A percentile compares a stretch with the other conserved stretches of the same genome.
phyloP scores from a whole-genome alignment of 2,888 invertebrate species.

The Rhimphoctona megacephalus region DNA sequence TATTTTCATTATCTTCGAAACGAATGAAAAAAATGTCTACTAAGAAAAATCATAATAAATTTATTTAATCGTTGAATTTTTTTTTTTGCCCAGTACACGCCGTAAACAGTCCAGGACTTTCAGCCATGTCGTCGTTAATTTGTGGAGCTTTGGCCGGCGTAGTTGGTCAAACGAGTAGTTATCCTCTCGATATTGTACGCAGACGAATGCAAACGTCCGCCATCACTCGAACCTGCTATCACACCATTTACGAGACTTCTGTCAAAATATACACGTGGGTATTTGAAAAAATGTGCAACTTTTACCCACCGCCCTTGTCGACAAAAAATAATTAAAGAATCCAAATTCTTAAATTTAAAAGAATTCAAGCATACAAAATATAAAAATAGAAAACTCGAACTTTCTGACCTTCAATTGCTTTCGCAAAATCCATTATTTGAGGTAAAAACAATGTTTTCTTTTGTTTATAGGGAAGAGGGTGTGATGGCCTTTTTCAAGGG shows the following conservation, averaged over 20 bases:
- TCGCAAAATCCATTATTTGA: background rate
- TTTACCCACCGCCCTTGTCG: too few species aligned
- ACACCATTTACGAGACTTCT: slow-evolving; percentile 89
- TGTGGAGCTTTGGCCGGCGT: slow-evolving; percentile 97
- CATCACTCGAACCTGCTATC: slow-evolving; percentile 85
- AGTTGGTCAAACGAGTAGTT: slow-evolving; percentile 97
- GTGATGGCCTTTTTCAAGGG: slow-evolving; percentile 98
- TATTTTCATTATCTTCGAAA: background rate
- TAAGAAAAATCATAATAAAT: background rate
- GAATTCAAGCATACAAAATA: too few species aligned
- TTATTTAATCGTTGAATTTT: background rate
- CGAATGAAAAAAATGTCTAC: background rate
- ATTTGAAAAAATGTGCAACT: slow-evolving; percentile 59
- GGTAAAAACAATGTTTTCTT: slow-evolving; percentile 6
- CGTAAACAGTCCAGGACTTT: slow-evolving; percentile 79
- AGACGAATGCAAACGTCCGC: slow-evolving; percentile 89
- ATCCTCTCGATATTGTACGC: slow-evolving; percentile 97
- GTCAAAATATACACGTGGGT: slow-evolving; percentile 89
- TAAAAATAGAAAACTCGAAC: too few species aligned
- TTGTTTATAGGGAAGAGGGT: slow-evolving; percentile 92
- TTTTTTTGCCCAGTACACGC: slow-evolving; percentile 76
- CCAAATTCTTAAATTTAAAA: too few species aligned
- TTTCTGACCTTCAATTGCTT: background rate
- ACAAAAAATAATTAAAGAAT: too few species aligned
- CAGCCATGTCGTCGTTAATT: slow-evolving; percentile 88